A percentile compares a stretch with the other conserved stretches of the same genome.
phyloP scores from a whole-genome alignment of 2,888 invertebrate genomes.

The Rhorus exstirpatorius region DNA sequence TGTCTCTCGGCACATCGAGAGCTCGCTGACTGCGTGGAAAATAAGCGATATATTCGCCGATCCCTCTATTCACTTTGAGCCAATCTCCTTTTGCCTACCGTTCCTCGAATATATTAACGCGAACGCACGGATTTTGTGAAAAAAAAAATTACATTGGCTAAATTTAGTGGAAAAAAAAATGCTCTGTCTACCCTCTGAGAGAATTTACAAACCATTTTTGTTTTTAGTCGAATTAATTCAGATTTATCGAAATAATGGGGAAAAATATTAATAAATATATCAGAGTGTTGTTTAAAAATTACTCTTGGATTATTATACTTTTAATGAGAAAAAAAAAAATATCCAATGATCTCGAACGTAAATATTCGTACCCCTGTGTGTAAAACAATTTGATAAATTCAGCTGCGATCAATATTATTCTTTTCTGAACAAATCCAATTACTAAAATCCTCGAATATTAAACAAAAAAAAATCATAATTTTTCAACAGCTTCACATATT shows the following conservation, averaged over 20 bases:
- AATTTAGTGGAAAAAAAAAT: not conserved
- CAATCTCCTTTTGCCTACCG: no score
- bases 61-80: constrained; percentile 2
- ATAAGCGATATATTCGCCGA: constrained; percentile 22
- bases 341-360: not conserved
- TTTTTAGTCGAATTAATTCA: not conserved
- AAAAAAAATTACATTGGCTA: constrained; percentile 24
- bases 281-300: not conserved
- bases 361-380: no score
- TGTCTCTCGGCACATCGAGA: not conserved
- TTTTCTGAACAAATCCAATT: no score
- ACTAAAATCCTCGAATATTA: no score
- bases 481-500: no score
- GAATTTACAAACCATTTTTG: not conserved
- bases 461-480: no score
- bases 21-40: constrained; percentile 29
- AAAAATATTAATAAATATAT: not conserved
- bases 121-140: no score
- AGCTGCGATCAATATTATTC: no score
- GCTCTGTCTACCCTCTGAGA: not conserved
- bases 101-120: not conserved
- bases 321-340: not conserved
- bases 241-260: not conserved
- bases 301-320: not conserved
- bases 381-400: no score